Evolutionary conservation across 2,888 invertebrate genomes (phyloP).

Genomic region (Cerceris ruficornis): DNA sequence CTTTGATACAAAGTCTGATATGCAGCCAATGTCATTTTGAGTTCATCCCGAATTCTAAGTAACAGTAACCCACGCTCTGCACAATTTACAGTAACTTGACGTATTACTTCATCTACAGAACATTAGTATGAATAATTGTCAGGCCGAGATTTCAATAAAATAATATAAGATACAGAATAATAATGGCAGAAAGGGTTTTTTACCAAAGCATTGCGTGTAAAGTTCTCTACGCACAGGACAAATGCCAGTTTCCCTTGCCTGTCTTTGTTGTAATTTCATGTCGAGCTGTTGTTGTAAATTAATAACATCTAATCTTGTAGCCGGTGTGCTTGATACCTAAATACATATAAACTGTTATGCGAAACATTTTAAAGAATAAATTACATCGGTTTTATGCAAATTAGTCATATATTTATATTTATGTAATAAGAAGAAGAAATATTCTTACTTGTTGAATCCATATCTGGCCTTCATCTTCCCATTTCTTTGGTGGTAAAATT

Average conservation of each 20-base stretch:
- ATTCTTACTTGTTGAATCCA: conserved; percentile 91
- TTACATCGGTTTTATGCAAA: too few relatives aligned
- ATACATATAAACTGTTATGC: neutral
- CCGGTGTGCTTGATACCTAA: conserved; percentile 96
- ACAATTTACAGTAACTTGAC: conserved; percentile 98
- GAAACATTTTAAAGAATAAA: too few relatives aligned
- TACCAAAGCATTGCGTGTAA: conserved; percentile 97
- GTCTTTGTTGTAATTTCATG: conserved; percentile 93
- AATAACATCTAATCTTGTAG: conserved; percentile 96
- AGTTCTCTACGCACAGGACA: conserved; percentile 96
- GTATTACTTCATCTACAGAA: conserved; percentile 89
- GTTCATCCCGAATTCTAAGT: conserved; percentile 96
- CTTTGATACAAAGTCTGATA: conserved; percentile 98
- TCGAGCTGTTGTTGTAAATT: conserved; percentile 98
- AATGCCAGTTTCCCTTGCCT: conserved; percentile 97
- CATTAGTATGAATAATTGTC: neutral
- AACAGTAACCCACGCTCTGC: conserved; percentile 97
- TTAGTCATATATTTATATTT: neutral
- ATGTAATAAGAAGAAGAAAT: neutral
- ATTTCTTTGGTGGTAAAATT: conserved; percentile 96
- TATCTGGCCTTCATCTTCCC: conserved; percentile 96
- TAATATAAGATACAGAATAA: neutral
- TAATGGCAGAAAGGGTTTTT: neutral
- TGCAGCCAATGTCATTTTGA: conserved; percentile 97
- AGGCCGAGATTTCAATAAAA: neutral